Conservation (phyloP, 2,113 vertebrate genomes). For the Planiliza haematocheilus region DNA sequence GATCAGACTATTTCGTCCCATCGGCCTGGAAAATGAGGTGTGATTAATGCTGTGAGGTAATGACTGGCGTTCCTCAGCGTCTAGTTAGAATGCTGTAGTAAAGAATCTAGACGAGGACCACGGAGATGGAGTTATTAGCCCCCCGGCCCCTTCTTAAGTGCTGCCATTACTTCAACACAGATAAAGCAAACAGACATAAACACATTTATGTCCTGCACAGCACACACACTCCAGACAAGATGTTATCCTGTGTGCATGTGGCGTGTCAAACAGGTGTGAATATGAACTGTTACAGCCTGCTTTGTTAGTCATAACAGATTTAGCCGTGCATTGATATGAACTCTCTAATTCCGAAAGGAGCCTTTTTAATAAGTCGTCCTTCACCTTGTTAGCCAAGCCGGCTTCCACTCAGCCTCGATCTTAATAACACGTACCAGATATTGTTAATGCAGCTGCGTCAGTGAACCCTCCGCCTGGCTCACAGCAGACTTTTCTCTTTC, state of each 20-base stretch:
- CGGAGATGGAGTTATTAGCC: conserved; percentile 29
- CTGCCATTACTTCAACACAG: not conserved
- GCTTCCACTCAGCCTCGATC: conserved; percentile 18
- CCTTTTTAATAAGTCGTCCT: conserved; percentile 12
- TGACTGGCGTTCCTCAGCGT: conserved; percentile 64
- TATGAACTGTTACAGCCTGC: not conserved
- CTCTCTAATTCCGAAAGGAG: conserved; percentile 12
- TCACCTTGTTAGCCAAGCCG: not conserved
- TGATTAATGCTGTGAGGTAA: conserved; percentile 52
- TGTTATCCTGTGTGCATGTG: conserved; percentile 3
- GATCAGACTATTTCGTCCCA: conserved; percentile 5
- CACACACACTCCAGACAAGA: not conserved
- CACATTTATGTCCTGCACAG: not conserved
- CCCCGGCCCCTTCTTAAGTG: not conserved
- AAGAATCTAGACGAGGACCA: conserved; percentile 12
- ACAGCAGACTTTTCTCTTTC: not conserved
- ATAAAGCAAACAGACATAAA: not conserved
- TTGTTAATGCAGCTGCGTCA: conserved; percentile 21
- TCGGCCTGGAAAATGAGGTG: conserved; percentile 34
- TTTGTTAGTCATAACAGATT: conserved; percentile 27
- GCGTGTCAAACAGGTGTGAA: not conserved
- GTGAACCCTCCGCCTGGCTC: conserved; percentile 1
- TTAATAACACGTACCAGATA: conserved; percentile 17
- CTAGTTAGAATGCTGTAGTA: conserved; percentile 34
- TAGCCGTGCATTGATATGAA: not conserved